Evolutionary conservation across 2,113 vertebrate species (phyloP).

Genomic region (Rhinopithecus roxellana): DNA sequence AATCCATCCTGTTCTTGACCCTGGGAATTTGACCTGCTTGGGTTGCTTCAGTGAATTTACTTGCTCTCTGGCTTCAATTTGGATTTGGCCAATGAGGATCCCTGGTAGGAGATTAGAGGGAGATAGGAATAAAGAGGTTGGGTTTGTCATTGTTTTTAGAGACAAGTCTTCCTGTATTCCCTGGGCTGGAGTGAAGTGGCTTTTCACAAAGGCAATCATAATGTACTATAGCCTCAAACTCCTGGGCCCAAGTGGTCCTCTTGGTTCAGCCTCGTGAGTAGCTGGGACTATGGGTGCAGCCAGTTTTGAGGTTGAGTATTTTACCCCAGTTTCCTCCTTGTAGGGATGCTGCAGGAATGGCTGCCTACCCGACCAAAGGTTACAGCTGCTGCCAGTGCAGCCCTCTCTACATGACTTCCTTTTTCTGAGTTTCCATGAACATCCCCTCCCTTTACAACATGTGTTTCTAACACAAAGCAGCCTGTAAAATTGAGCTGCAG

Average conservation of each 20-base stretch:
- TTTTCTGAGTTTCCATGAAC: neutral
- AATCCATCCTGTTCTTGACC: neutral
- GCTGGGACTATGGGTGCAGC: neutral
- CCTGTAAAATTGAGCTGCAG: too few relatives aligned
- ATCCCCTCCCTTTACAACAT: neutral
- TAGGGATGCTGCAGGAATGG: neutral
- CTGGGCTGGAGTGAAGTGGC: neutral
- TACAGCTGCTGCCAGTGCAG: neutral
- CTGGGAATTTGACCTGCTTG: neutral
- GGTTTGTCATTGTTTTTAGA: neutral
- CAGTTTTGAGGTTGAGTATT: neutral
- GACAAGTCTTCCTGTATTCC: neutral
- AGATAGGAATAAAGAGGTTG: neutral
- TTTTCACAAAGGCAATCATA: neutral
- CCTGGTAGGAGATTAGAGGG: neutral
- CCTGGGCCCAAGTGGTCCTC: neutral
- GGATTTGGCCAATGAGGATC: neutral
- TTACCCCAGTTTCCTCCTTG: neutral
- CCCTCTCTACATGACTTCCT: neutral
- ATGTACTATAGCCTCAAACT: neutral
- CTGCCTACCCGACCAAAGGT: neutral
- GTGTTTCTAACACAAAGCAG: too few relatives aligned
- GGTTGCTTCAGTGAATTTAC: neutral
- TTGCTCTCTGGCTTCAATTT: neutral
- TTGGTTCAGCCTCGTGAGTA: neutral